phyloP scores from a whole-genome alignment of 2,113 vertebrate genomes.

The Ardeotis arabs region DNA sequence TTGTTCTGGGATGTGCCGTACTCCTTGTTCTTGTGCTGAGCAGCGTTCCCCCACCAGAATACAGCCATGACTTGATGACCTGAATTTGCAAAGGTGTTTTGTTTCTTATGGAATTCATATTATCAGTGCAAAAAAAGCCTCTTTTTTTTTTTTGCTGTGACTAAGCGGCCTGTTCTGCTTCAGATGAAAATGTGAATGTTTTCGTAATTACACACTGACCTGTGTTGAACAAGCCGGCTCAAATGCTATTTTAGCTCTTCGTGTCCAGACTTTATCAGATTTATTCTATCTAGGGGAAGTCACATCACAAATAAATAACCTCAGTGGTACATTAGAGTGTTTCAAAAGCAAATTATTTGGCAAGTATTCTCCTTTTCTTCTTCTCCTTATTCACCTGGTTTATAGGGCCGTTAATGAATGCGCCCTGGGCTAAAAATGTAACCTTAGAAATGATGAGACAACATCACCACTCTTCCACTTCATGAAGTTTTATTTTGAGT shows the following conservation, averaged over 20 bases:
- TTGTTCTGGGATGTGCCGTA: not conserved
- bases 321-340: not conserved
- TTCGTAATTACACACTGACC: not conserved
- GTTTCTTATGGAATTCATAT: not conserved
- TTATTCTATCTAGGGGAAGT: not conserved
- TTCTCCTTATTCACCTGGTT: not conserved
- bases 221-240: not conserved
- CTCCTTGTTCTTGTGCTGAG: not conserved
- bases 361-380: not conserved
- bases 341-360: slow-evolving; percentile 25
- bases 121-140: not conserved
- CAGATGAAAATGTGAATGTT: not conserved
- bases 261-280: not conserved
- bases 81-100: not conserved
- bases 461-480: not conserved
- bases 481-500: not conserved
- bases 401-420: not conserved
- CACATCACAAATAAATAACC: slow-evolving; percentile 1
- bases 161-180: not conserved
- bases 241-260: not conserved
- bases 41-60: not conserved
- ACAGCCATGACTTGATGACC: not conserved
- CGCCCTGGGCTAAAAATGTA: not conserved
- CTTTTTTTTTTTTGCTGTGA: not conserved
- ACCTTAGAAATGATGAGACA: not conserved